A percentile compares a stretch with the other conserved stretches of the same genome.
Evolutionary conservation across 2,797 vertebrate genomes (phyloP).

Genomic region (Denticeps clupeoides): DNA sequence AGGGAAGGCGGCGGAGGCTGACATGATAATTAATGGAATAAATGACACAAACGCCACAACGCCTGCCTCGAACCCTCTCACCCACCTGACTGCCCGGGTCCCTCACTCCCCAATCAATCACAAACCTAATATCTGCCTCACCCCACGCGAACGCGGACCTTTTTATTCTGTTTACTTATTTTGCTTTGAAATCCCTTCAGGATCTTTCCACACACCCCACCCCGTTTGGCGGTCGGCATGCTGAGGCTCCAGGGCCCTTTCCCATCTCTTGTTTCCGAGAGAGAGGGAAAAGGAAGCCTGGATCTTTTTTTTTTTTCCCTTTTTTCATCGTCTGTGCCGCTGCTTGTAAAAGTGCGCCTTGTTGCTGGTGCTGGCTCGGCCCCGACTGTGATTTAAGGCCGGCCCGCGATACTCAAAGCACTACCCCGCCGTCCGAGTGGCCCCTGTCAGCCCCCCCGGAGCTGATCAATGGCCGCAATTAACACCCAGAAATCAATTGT

Average conservation of each 20-base stretch:
- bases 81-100: conserved; percentile 35
- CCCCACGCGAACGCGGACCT: conserved; percentile 36
- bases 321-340: too few relatives aligned
- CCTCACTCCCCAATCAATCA: conserved; percentile 62
- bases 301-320: too few relatives aligned
- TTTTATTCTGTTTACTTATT: conserved; percentile 62
- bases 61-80: conserved; percentile 32
- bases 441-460: conserved; percentile 25
- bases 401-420: conserved; percentile 4
- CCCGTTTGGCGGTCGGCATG: too few relatives aligned
- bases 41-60: conserved; percentile 40
- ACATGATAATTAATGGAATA: conserved; percentile 52
- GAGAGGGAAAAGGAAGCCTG: too few relatives aligned
- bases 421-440: conserved; percentile 5
- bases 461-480: conserved; percentile 51
- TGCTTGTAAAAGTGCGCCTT: too few relatives aligned
- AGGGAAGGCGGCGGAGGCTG: conserved; percentile 25
- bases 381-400: too few relatives aligned
- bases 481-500: conserved; percentile 40
- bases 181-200: conserved; percentile 46
- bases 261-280: too few relatives aligned
- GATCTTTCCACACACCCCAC: conserved; percentile 15
- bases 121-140: conserved; percentile 52
- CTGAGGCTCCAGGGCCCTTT: too few relatives aligned
- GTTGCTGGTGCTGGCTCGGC: too few relatives aligned